These are phyloP conservation scores for Protosalanx chinensis DNA, from an alignment of 2,797 vertebrate genomes.

Conservation along the genomic window DNA sequence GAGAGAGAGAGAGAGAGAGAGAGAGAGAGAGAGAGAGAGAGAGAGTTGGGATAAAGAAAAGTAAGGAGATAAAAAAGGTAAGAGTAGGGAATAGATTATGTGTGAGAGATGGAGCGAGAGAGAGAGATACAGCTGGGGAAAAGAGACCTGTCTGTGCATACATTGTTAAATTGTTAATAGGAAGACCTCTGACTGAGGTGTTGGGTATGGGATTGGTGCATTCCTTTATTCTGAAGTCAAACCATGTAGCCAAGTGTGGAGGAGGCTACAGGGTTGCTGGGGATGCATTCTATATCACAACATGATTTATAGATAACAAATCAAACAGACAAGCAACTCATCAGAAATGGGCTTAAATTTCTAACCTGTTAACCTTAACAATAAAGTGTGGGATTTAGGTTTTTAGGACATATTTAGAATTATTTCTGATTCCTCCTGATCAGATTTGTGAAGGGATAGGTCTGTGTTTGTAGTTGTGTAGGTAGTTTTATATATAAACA, in stretches of 20 bases:
- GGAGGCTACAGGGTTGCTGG: neutral
- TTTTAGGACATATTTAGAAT: too few species aligned
- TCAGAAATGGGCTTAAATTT: neutral
- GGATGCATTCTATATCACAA: constrained; percentile 1
- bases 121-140: neutral
- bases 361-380: neutral
- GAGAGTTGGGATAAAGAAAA: neutral
- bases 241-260: neutral
- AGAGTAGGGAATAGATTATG: neutral
- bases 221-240: neutral
- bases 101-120: neutral
- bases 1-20: neutral
- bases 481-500: too few species aligned
- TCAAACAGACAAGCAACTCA: neutral
- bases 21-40: constrained; percentile 3
- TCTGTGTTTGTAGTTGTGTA: too few species aligned
- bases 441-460: too few species aligned
- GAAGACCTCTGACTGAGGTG: neutral
- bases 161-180: constrained; percentile 8
- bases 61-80: neutral
- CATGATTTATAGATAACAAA: neutral
- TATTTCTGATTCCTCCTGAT: too few species aligned
- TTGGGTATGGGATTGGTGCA: neutral
- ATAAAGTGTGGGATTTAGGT: too few species aligned
- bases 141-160: neutral